A percentile compares a stretch with the other conserved stretches of the same genome.
Conservation (phyloP, 2,888 invertebrate species). For the Zaprionus bogoriensis region DNA sequence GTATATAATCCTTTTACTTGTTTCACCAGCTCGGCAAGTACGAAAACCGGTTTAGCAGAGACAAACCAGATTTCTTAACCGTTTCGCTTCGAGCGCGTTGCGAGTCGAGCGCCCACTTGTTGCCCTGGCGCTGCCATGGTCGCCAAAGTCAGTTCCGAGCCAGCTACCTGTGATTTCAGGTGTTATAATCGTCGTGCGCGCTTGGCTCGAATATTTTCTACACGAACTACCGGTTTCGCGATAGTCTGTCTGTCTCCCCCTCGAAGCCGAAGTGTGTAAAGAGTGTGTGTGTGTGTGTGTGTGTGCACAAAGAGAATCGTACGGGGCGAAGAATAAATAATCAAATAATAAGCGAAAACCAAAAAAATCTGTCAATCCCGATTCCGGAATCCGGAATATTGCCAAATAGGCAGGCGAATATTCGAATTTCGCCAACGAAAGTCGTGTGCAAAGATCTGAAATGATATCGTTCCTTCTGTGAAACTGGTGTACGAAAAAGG, state of each 20-base stretch:
- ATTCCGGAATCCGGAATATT: slow-evolving; percentile 9
- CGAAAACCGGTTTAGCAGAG: slow-evolving; percentile 46
- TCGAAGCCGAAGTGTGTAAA: slow-evolving; percentile 2
- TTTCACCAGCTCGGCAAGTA: slow-evolving; percentile 49
- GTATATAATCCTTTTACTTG: slow-evolving; percentile 54
- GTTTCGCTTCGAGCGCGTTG: slow-evolving; percentile 40
- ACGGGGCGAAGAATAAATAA: slow-evolving; percentile 1
- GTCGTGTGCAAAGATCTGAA: not conserved
- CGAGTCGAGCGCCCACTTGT: slow-evolving; percentile 67
- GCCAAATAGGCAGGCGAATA: too few species aligned
- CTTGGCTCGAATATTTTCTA: slow-evolving; percentile 34
- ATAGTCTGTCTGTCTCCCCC: slow-evolving; percentile 17
- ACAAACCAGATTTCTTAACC: slow-evolving; percentile 59
- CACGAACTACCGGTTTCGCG: slow-evolving; percentile 48
- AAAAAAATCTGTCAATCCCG: slow-evolving; percentile 11
- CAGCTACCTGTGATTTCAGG: slow-evolving; percentile 66
- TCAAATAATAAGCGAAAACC: slow-evolving; percentile 10
- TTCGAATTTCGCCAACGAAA: slow-evolving; percentile 5
- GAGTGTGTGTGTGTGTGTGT: not conserved
- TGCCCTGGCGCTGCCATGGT: slow-evolving; percentile 58
- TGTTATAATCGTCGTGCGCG: slow-evolving; percentile 55
- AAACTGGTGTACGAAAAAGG: slow-evolving; percentile 12
- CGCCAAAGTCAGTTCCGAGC: slow-evolving; percentile 70
- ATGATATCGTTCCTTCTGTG: slow-evolving; percentile 12
- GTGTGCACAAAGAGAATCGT: slow-evolving; percentile 8